These are phyloP conservation scores for Caenorhabditis uteleia DNA, from an alignment of 2,888 invertebrate genomes.

Conservation along the genomic window DNA sequence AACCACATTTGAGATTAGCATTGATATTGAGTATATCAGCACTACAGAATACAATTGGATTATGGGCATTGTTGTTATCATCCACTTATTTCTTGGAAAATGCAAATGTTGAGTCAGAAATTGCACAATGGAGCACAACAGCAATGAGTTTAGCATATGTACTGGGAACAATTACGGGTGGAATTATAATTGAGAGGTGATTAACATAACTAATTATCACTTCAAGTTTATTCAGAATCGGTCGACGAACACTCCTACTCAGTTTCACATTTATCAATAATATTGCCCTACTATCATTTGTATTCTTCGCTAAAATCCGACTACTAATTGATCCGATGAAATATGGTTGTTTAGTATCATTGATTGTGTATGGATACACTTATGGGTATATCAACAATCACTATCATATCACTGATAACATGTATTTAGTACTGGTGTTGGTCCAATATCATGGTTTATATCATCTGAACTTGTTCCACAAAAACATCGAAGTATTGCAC, in stretches of 20 bases:
- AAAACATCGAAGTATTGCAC: constrained; percentile 53
- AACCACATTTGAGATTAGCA: constrained; percentile 54
- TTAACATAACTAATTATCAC: no score
- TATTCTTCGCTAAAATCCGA: constrained; percentile 46
- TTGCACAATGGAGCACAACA: constrained; percentile 56
- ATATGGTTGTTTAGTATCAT: constrained; percentile 49
- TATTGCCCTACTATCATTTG: constrained; percentile 41
- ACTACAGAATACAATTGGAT: constrained; percentile 52
- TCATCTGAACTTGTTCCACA: constrained; percentile 59
- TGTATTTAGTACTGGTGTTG: constrained; percentile 53
- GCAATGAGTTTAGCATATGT: constrained; percentile 56
- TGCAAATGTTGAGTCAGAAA: constrained; percentile 28
- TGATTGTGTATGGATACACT: constrained; percentile 51
- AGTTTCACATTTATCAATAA: constrained; percentile 45
- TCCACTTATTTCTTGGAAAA: constrained; percentile 53
- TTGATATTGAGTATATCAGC: constrained; percentile 16
- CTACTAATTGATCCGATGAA: constrained; percentile 33
- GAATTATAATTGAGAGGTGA: constrained; percentile 52
- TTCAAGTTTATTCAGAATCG: constrained; percentile 37
- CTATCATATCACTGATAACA: no score
- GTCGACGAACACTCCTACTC: constrained; percentile 50
- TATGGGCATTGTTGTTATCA: constrained; percentile 56
- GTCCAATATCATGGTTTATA: constrained; percentile 62
- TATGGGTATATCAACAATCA: constrained; percentile 50
- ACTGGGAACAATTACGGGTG: constrained; percentile 50